A percentile compares a stretch with the other conserved stretches of the same genome.
Conservation (phyloP, 2,888 invertebrate genomes). For the Ophion slaviceki region DNA sequence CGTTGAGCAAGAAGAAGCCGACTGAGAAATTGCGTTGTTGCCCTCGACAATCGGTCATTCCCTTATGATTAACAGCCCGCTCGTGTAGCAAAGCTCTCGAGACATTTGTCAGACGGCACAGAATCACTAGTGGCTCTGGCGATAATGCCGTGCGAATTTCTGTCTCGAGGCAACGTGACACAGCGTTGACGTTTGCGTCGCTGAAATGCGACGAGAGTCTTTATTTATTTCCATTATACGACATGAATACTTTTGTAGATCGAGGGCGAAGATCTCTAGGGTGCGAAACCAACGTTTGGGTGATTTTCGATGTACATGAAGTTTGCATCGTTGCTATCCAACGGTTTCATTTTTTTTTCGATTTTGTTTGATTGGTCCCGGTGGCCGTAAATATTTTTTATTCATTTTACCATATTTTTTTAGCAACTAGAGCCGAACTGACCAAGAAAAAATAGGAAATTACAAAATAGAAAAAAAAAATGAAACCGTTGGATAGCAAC, state of each 20-base stretch:
- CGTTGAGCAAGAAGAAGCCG: slow-evolving; percentile 23
- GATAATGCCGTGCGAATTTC: not conserved
- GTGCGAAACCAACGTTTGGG: not conserved
- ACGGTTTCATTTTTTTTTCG: too few species aligned
- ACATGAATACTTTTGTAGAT: not conserved
- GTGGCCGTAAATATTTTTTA: too few species aligned
- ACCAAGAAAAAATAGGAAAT: too few species aligned
- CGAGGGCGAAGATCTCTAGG: not conserved
- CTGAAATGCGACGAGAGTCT: not conserved
- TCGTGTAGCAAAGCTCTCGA: slow-evolving; percentile 6
- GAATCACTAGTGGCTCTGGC: slow-evolving; percentile 1
- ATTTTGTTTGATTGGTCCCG: too few species aligned
- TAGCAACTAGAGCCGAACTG: too few species aligned
- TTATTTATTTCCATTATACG: not conserved
- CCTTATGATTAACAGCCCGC: slow-evolving; percentile 16
- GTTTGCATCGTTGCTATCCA: too few species aligned
- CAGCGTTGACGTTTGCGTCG: not conserved
- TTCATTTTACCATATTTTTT: too few species aligned
- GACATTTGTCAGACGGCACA: not conserved
- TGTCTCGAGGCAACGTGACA: not conserved
- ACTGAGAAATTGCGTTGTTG: slow-evolving; percentile 53
- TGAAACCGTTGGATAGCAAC: too few species aligned
- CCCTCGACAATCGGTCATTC: slow-evolving; percentile 44
- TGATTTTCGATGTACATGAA: too few species aligned
- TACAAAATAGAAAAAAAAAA: too few species aligned